A percentile compares a stretch with the other conserved stretches of the same genome.
phyloP scores from a whole-genome alignment of 2,113 vertebrate genomes.

The Xenus cinereus region DNA sequence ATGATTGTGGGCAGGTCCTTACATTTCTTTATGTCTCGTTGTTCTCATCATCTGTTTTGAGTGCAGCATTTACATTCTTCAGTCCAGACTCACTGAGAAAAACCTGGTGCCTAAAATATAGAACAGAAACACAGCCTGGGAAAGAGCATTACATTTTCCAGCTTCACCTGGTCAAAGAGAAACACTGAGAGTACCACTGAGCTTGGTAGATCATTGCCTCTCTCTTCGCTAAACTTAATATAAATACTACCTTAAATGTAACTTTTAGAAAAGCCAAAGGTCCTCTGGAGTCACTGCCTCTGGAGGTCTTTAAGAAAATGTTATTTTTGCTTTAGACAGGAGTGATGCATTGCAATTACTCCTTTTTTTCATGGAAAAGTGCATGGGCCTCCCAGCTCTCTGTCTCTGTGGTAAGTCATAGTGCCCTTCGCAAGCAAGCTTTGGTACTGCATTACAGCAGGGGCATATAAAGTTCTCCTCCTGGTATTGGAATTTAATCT shows the following conservation, averaged over 20 bases:
- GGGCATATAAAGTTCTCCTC: neutral
- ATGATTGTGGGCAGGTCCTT: conserved; percentile 93
- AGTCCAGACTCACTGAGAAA: neutral
- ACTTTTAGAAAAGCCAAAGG: neutral
- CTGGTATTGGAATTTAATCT: neutral
- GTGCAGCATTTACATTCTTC: neutral
- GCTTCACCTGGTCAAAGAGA: neutral
- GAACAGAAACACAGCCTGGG: neutral
- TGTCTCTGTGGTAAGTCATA: neutral
- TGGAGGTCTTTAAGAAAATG: neutral
- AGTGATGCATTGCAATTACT: neutral
- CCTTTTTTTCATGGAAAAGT: neutral
- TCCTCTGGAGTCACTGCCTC: neutral
- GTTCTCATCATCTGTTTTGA: neutral
- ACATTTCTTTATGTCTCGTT: neutral
- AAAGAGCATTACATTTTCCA: neutral
- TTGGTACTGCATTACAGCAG: neutral
- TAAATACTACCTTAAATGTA: neutral
- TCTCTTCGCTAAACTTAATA: neutral
- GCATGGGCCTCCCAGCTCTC: neutral
- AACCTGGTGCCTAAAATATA: neutral
- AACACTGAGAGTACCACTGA: neutral
- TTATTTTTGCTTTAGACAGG: neutral
- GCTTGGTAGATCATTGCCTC: neutral
- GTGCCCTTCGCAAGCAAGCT: neutral